phyloP scores from a whole-genome alignment of 2,113 vertebrate species.

The human (Homo sapiens) region DNA sequence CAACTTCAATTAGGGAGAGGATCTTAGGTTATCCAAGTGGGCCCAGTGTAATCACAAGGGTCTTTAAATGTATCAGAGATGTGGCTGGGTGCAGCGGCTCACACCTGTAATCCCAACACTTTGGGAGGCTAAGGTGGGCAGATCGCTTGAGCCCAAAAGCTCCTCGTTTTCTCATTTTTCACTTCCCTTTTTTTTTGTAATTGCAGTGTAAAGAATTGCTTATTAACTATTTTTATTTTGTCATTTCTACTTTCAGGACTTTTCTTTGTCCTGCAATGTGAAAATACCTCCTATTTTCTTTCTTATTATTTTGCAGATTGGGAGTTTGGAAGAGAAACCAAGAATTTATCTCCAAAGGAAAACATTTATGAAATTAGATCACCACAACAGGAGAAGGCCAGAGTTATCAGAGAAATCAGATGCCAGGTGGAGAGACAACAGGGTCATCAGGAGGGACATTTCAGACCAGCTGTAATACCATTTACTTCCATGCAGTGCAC shows the following conservation, averaged over 20 bases:
- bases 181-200: neutral
- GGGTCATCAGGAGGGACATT: neutral
- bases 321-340: slow-evolving; percentile 37
- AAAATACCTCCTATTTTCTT: neutral
- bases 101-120: too few species aligned
- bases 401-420: neutral
- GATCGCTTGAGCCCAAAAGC: too few species aligned
- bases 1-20: too few species aligned
- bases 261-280: neutral
- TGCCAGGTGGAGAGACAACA: neutral
- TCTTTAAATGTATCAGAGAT: too few species aligned
- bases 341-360: slow-evolving; percentile 7
- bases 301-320: slow-evolving; percentile 51
- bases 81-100: too few species aligned
- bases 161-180: neutral
- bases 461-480: neutral
- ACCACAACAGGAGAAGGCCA: neutral
- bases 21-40: too few species aligned
- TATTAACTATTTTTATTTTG: neutral
- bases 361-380: neutral
- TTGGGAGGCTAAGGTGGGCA: too few species aligned
- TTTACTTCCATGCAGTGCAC: neutral
- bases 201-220: neutral
- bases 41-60: too few species aligned
- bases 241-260: neutral